phyloP scores from a whole-genome alignment of 2,797 vertebrate genomes.

The Enteromius treurensis region DNA sequence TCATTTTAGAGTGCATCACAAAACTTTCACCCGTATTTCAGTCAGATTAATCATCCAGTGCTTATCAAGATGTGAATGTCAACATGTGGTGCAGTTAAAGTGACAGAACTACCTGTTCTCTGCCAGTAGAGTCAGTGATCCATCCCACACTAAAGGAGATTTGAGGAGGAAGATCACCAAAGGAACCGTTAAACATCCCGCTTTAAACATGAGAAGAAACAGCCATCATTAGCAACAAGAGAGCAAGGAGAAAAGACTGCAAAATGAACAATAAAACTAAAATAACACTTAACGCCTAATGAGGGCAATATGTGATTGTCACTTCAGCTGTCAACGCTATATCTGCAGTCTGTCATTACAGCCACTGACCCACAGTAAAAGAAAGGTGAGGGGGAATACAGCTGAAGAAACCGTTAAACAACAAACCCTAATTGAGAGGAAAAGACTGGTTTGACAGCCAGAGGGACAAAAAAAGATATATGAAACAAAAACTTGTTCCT shows the following conservation, averaged over 20 bases:
- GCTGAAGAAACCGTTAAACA: conserved; percentile 59
- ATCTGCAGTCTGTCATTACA: conserved; percentile 49
- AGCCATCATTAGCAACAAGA: neutral
- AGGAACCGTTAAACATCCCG: conserved; percentile 57
- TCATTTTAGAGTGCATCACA: neutral
- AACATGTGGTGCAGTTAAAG: neutral
- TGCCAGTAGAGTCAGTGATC: conserved; percentile 53
- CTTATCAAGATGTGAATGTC: conserved; percentile 41
- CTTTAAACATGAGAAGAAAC: conserved; percentile 24
- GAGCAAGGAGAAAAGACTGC: neutral
- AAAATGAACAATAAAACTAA: conserved; percentile 2
- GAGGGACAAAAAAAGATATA: conserved; percentile 29
- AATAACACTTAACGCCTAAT: neutral
- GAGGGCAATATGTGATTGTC: conserved; percentile 24
- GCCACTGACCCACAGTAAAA: conserved; percentile 47
- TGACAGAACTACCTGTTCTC: conserved; percentile 21
- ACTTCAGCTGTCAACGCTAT: conserved; percentile 27
- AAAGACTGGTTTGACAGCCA: conserved; percentile 60
- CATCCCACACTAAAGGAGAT: conserved; percentile 20
- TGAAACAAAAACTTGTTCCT: conserved; percentile 61
- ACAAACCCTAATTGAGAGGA: conserved; percentile 43
- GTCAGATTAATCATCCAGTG: neutral
- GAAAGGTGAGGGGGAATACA: conserved; percentile 27
- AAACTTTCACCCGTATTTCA: conserved; percentile 26
- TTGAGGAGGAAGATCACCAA: conserved; percentile 15